Conservation (phyloP, 2,888 invertebrate genomes). For the Parelbella ahira region DNA sequence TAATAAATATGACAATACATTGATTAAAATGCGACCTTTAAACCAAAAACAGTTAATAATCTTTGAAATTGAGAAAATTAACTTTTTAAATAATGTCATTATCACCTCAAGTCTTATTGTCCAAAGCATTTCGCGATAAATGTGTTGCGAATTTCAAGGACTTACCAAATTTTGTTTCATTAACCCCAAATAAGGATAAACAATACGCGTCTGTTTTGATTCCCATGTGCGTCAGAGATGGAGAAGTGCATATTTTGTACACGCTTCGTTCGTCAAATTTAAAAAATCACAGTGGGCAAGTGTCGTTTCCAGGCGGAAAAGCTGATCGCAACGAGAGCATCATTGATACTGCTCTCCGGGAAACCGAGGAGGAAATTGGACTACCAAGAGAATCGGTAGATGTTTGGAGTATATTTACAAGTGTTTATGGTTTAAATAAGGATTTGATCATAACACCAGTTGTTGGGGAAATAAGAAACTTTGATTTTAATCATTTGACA, state of each 20-base stretch:
- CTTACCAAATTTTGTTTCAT: slow-evolving; percentile 51
- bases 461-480: slow-evolving; percentile 80
- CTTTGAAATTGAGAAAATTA: too few species aligned
- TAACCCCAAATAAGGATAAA: slow-evolving; percentile 53
- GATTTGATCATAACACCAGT: slow-evolving; percentile 85
- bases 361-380: slow-evolving; percentile 94
- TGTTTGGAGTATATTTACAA: slow-evolving; percentile 82
- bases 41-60: neutral
- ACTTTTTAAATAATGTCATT: slow-evolving; percentile 43
- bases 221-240: slow-evolving; percentile 86
- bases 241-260: slow-evolving; percentile 88
- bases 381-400: slow-evolving; percentile 81
- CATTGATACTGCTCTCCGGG: slow-evolving; percentile 89
- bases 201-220: slow-evolving; percentile 89
- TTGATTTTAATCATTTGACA: slow-evolving; percentile 71
- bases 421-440: slow-evolving; percentile 49
- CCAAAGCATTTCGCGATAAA: slow-evolving; percentile 73
- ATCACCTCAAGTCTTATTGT: slow-evolving; percentile 65
- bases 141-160: slow-evolving; percentile 81
- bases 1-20: too few species aligned
- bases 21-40: slow-evolving; percentile 17
- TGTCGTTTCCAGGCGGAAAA: slow-evolving; percentile 93
- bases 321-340: slow-evolving; percentile 82
- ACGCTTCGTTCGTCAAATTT: slow-evolving; percentile 89
- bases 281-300: slow-evolving; percentile 89